Percentiles rank a stretch among this genome's conserved stretches.
Evolutionary conservation across 2,888 invertebrate genomes (phyloP).

Genomic region (Leptopilina myrica): DNA sequence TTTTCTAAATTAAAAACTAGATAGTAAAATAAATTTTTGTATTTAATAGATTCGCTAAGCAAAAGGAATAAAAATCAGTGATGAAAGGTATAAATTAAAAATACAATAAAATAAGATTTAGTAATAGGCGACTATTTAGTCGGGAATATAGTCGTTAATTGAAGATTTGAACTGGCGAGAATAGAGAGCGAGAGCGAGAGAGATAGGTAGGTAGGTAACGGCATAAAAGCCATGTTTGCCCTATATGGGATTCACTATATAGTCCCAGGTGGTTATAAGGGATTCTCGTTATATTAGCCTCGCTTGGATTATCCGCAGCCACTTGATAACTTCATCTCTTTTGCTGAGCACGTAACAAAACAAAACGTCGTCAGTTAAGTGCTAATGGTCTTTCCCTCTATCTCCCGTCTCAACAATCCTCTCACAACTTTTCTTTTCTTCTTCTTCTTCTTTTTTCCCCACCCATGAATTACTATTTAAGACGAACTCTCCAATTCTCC

Average conservation of each 20-base stretch:
- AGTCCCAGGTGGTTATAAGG: conserved; percentile 2
- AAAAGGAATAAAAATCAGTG: no score
- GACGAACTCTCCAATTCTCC: no score
- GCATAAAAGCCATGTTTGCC: conserved; percentile 1
- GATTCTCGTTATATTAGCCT: not conserved
- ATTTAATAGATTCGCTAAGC: no score
- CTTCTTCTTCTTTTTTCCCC: not conserved
- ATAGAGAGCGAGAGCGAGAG: no score
- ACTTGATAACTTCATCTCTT: conserved; percentile 16
- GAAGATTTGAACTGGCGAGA: not conserved
- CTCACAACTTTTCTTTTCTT: not conserved
- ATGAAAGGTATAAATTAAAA: no score
- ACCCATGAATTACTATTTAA: no score
- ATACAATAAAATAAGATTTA: no score
- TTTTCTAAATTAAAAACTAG: no score
- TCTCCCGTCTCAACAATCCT: not conserved
- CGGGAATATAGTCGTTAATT: not conserved
- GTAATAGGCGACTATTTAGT: no score
- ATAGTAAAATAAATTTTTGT: no score
- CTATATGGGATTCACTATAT: not conserved
- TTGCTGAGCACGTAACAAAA: not conserved
- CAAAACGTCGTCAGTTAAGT: conserved; percentile 2
- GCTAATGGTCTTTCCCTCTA: conserved; percentile 1
- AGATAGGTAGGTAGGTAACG: no score
- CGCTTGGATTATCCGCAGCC: not conserved